These are phyloP conservation scores for Trialeurodes vaporariorum DNA, from an alignment of 1,140 invertebrate species.

Conservation along the genomic window DNA sequence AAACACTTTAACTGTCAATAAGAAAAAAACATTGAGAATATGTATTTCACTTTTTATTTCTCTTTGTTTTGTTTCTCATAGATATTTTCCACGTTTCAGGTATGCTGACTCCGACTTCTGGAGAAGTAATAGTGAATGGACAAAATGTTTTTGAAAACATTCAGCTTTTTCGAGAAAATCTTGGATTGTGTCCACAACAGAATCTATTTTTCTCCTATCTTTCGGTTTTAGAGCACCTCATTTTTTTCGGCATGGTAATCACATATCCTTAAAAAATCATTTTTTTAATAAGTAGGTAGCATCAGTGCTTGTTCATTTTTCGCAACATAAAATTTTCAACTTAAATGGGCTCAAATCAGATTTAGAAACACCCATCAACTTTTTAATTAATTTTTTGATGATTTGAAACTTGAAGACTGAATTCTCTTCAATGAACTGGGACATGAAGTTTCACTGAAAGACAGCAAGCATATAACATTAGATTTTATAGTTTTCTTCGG, in stretches of 20 bases:
- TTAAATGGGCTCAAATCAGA: not conserved
- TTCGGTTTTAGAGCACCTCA: slow-evolving; percentile 48
- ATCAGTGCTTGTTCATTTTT: too few relatives aligned
- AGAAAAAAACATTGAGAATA: too few relatives aligned
- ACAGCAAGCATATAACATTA: too few relatives aligned
- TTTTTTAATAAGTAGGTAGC: slow-evolving; percentile 1
- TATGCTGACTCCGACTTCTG: slow-evolving; percentile 50
- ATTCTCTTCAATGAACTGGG: not conserved
- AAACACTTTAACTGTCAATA: too few relatives aligned
- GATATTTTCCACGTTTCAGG: too few relatives aligned
- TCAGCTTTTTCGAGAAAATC: slow-evolving; percentile 37
- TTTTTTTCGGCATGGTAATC: slow-evolving; percentile 42
- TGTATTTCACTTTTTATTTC: too few relatives aligned
- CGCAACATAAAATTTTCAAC: not conserved
- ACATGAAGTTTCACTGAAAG: not conserved
- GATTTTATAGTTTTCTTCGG: too few relatives aligned
- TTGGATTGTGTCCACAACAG: slow-evolving; percentile 57
- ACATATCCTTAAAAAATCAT: not conserved
- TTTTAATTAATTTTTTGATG: not conserved
- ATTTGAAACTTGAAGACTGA: not conserved
- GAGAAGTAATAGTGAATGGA: slow-evolving; percentile 54
- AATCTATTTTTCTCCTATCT: slow-evolving; percentile 49
- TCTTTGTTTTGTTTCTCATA: too few relatives aligned
- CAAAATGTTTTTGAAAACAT: slow-evolving; percentile 50
- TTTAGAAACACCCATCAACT: not conserved